A percentile compares a stretch with the other conserved stretches of the same genome.
These are phyloP conservation scores for Cataglyphis albicans DNA, from an alignment of 2,888 invertebrate species.

Conservation along the genomic window DNA sequence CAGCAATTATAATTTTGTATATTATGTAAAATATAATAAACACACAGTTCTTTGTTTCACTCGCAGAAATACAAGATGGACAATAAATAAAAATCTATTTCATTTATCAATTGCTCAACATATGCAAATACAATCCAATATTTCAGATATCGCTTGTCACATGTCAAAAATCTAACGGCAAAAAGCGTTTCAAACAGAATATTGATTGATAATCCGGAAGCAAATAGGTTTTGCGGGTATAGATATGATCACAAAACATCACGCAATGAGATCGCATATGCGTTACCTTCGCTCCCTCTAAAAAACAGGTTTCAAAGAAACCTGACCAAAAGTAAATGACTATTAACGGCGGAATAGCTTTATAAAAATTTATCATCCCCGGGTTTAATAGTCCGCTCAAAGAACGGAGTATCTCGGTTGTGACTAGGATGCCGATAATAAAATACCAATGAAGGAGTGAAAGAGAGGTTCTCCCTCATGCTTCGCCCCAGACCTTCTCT, in stretches of 20 bases:
- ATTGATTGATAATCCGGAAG: slow-evolving; percentile 59
- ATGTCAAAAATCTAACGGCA: slow-evolving; percentile 4
- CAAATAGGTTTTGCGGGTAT: slow-evolving; percentile 46
- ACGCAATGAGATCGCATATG: slow-evolving; percentile 27
- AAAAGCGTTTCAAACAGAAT: slow-evolving; percentile 50
- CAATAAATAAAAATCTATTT: slow-evolving; percentile 5
- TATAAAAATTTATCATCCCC: slow-evolving; percentile 75
- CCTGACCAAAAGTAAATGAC: slow-evolving; percentile 75
- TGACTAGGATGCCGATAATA: slow-evolving; percentile 69
- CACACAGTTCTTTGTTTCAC: neutral
- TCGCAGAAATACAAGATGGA: neutral
- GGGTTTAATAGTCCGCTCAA: slow-evolving; percentile 65
- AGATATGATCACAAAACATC: slow-evolving; percentile 46
- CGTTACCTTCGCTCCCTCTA: slow-evolving; percentile 45
- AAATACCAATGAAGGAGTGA: slow-evolving; percentile 69
- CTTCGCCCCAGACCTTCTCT: neutral
- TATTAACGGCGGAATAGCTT: slow-evolving; percentile 72
- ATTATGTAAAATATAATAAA: neutral
- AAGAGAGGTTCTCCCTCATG: slow-evolving; percentile 65
- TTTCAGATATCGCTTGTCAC: slow-evolving; percentile 19
- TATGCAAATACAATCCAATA: slow-evolving; percentile 19
- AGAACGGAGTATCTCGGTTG: slow-evolving; percentile 59
- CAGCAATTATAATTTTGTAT: neutral
- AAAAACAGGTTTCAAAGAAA: slow-evolving; percentile 73
- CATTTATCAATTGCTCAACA: neutral